Percentiles rank a stretch among this genome's conserved stretches.
These are phyloP conservation scores for Drosophila prolongata DNA, from an alignment of 2,888 invertebrate species.

Conservation along the genomic window DNA sequence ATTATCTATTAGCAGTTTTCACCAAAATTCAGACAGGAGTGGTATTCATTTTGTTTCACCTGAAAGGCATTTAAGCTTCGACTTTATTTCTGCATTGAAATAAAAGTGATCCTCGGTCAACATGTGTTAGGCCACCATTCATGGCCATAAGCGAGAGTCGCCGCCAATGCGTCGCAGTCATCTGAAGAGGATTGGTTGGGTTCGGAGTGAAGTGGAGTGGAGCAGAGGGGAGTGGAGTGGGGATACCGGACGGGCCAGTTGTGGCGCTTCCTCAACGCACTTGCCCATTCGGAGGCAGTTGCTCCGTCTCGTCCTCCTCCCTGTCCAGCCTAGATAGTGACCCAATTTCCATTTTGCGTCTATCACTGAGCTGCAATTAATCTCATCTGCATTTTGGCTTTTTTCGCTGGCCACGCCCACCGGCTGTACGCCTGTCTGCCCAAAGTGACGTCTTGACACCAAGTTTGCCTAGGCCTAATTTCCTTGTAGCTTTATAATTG, in stretches of 20 bases:
- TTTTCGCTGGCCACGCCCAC: slow-evolving; percentile 12
- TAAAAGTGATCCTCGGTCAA: slow-evolving; percentile 65
- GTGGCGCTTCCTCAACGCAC: slow-evolving; percentile 43
- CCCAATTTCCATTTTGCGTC: slow-evolving; percentile 36
- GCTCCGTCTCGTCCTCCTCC: slow-evolving; percentile 10
- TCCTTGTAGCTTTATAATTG: slow-evolving; percentile 3
- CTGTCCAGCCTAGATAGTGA: slow-evolving; percentile 34
- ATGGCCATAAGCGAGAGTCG: slow-evolving; percentile 53
- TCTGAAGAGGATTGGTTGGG: slow-evolving; percentile 13
- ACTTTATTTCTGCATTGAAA: slow-evolving; percentile 53
- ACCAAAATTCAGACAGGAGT: not conserved
- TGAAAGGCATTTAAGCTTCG: slow-evolving; percentile 21
- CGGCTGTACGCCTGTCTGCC: slow-evolving; percentile 22
- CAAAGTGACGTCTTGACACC: slow-evolving; percentile 16
- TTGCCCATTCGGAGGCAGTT: slow-evolving; percentile 27
- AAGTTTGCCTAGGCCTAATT: slow-evolving; percentile 13
- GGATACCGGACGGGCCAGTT: slow-evolving; percentile 32
- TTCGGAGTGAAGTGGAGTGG: not conserved
- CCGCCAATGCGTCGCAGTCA: slow-evolving; percentile 24
- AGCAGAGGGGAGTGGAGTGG: slow-evolving; percentile 1
- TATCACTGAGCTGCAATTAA: slow-evolving; percentile 43
- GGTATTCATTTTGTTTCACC: not conserved
- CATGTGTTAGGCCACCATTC: slow-evolving; percentile 33
- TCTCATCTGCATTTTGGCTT: slow-evolving; percentile 38
- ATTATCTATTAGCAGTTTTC: not conserved